Percentiles rank a stretch among this genome's conserved stretches.
Evolutionary conservation across 2,113 vertebrate species (phyloP).

Genomic region (Psilopsiagon aurifrons): DNA sequence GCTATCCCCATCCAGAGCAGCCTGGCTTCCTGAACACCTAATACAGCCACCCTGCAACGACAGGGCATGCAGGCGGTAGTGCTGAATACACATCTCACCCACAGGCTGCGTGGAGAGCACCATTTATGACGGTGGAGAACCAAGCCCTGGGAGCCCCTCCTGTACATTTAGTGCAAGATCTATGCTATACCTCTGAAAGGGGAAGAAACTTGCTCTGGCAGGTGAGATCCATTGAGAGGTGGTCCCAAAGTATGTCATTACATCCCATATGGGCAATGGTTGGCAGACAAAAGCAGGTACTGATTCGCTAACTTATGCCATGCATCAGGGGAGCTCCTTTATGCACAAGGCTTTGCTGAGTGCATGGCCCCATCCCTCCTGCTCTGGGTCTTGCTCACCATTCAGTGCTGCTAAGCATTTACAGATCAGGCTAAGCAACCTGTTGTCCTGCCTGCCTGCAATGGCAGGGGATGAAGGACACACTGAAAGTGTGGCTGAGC

Average conservation of each 20-base stretch:
- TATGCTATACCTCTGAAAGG: not conserved
- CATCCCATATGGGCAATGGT: not conserved
- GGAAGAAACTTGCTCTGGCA: not conserved
- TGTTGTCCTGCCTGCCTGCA: not conserved
- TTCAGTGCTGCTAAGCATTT: not conserved
- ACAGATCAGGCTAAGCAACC: not conserved
- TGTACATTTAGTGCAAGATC: not conserved
- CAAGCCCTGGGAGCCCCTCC: not conserved
- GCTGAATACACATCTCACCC: not conserved
- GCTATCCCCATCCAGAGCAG: not conserved
- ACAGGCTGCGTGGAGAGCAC: not conserved
- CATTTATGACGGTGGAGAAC: not conserved
- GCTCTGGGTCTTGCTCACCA: not conserved
- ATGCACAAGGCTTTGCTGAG: not conserved
- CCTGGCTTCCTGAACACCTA: not conserved
- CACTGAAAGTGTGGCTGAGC: not conserved
- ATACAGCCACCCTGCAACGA: not conserved
- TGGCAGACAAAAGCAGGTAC: not conserved
- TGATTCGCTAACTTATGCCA: not conserved
- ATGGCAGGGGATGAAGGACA: not conserved
- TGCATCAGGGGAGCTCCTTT: not conserved
- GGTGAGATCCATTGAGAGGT: not conserved
- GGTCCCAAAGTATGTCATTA: not conserved
- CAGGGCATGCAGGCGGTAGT: rapidly evolving
- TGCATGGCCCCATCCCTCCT: not conserved